Percentiles rank a stretch among this genome's conserved stretches.
phyloP scores from a whole-genome alignment of 2,888 invertebrate species.

The Sinhomidia bicolor region DNA sequence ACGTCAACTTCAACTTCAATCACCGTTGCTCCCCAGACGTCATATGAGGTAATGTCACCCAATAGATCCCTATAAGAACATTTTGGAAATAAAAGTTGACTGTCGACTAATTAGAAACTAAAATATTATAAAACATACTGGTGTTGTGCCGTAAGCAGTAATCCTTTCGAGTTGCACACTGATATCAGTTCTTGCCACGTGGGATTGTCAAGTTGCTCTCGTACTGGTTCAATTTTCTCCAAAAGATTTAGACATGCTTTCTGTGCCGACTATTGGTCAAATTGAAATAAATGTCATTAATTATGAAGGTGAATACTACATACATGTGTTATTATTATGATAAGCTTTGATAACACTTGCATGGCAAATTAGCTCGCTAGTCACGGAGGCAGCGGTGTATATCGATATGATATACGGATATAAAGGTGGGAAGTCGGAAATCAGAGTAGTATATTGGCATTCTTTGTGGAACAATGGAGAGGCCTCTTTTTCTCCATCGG shows the following conservation, averaged over 20 bases:
- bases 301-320: too few relatives aligned
- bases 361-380: conserved; percentile 81
- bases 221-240: conserved; percentile 81
- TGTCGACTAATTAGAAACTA: not conserved
- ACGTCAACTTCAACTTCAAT: conserved; percentile 87
- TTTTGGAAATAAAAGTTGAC: too few relatives aligned
- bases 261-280: conserved; percentile 29
- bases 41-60: conserved; percentile 80
- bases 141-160: conserved; percentile 75
- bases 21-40: conserved; percentile 81
- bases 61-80: conserved; percentile 80
- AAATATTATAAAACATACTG: conserved; percentile 70
- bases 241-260: conserved; percentile 81
- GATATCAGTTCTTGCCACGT: conserved; percentile 74
- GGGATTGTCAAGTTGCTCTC: conserved; percentile 80
- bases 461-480: conserved; percentile 80
- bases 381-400: conserved; percentile 81
- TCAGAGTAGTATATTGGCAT: conserved; percentile 84
- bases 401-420: conserved; percentile 84
- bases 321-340: not conserved
- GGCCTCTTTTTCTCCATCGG: conserved; percentile 79
- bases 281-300: not conserved
- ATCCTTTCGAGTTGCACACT: conserved; percentile 50
- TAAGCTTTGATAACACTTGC: conserved; percentile 41
- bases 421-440: conserved; percentile 83